Base-by-base conservation (phyloP, 2,888 invertebrate species). In the Fabriciana adippe region DNA sequence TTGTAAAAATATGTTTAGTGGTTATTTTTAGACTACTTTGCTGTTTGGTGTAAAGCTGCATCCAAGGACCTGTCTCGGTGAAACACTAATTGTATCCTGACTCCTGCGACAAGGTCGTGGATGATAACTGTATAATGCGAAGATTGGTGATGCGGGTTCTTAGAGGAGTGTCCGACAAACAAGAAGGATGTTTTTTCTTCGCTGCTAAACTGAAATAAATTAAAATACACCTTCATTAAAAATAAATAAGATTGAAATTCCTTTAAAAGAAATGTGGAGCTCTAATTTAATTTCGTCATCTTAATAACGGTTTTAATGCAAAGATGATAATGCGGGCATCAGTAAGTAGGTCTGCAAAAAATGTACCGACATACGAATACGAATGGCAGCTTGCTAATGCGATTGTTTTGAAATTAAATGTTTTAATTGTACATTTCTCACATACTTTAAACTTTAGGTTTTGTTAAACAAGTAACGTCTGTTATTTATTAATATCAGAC, bases 71-170 rank as follows among this genome's bases (percentile, higher is more conserved):
- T 76, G 74, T 65, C 69, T 73, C 77, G 79, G 73, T 85, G 83
- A 85, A 85, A 84, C 80, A 74, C 73, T 87, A 86, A 87, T 87
- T 85, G 88, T 83, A 85, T 88, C 81, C 85, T 80, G 81, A 74
- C 66, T 66, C 61, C 66, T 66, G 61, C 73, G 72, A 64, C 88
- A 89, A 90, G 91, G 91, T 87, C 86, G 77, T 76, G 41, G 77
- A 79, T 77, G 80, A 80, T 86, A 86, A 87, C 86, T 84, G 78
- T 83, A 85, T 83, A 86, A 89, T 88, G 81, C 82, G 87, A 86
- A 88, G 87, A 90, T 91, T 91, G 89, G 79, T 79, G 82, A 84
- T 88, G 82, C 86, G 86, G 88, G 87, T 64, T 66, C 55, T 57
- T 60, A 51, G 55, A 48, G 70, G 66, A 73, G 63, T 64, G 72